phyloP scores from a whole-genome alignment of 2,797 vertebrate species.

The Melopsittacus undulatus region DNA sequence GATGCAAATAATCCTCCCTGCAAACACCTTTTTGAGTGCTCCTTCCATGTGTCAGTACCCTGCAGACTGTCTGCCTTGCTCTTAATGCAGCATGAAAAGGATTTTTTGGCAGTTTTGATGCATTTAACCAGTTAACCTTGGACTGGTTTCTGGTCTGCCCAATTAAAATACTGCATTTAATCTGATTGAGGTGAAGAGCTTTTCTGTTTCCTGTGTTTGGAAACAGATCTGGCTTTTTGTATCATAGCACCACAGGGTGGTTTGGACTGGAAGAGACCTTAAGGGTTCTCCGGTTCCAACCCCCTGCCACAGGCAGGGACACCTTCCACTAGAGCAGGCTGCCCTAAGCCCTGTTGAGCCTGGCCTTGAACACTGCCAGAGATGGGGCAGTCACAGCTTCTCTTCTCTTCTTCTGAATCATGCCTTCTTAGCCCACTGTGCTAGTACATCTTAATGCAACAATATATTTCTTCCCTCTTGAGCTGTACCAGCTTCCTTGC shows the following conservation, averaged over 20 bases:
- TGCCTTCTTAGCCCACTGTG: not conserved
- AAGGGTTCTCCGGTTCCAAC: not conserved
- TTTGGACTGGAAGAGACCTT: not conserved
- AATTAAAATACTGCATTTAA: not conserved
- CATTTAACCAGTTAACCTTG: not conserved
- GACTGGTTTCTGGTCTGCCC: not conserved
- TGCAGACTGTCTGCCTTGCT: not conserved
- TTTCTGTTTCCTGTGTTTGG: not conserved
- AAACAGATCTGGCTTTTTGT: not conserved
- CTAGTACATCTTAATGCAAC: not conserved
- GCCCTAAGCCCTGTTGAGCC: not conserved
- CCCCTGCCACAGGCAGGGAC: not conserved
- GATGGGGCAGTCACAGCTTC: not conserved
- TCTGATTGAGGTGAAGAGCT: not conserved
- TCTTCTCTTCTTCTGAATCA: not conserved
- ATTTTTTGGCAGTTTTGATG: not conserved
- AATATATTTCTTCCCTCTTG: not conserved
- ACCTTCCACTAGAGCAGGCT: not conserved
- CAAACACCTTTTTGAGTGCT: not conserved
- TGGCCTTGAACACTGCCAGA: not conserved
- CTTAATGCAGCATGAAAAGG: not conserved
- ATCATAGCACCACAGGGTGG: not conserved
- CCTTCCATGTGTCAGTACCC: not conserved
- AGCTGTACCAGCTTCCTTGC: not conserved
- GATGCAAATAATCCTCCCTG: not conserved